A percentile compares a stretch with the other conserved stretches of the same genome.
Evolutionary conservation across 30 jellyfish, hydroid and myxozoan species (phyloP).

Genomic region (Aurelia aurita complex sp. Pacific): DNA sequence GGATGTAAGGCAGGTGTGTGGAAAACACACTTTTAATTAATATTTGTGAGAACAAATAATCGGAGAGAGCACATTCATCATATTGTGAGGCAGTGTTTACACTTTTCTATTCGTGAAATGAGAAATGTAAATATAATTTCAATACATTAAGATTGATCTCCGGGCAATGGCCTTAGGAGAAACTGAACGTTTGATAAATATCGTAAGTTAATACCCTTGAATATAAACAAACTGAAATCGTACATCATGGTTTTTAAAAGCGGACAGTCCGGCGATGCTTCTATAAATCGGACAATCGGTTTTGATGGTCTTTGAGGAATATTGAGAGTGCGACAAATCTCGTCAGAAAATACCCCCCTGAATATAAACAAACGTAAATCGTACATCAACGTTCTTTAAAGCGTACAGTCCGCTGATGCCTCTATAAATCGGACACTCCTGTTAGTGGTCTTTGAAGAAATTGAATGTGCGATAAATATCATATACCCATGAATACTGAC

Average conservation of each 20-base stretch:
- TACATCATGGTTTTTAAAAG: too few relatives aligned
- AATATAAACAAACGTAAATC: too few relatives aligned
- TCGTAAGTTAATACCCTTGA: not conserved
- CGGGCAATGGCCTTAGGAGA: conserved; percentile 13
- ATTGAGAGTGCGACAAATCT: not conserved
- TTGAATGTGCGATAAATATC: not conserved
- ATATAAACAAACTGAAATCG: too few relatives aligned
- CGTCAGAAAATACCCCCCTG: not conserved
- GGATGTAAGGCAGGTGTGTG: conserved; percentile 65
- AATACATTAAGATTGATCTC: conserved; percentile 18
- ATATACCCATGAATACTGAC: not conserved
- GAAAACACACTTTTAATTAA: conserved; percentile 61
- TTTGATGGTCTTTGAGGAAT: not conserved
- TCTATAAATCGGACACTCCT: not conserved
- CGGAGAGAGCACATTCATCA: conserved; percentile 22
- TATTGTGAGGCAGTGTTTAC: conserved; percentile 32
- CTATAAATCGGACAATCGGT: not conserved
- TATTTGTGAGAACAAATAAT: conserved; percentile 57
- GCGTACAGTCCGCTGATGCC: too few relatives aligned
- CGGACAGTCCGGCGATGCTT: too few relatives aligned
- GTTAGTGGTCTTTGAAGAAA: not conserved
- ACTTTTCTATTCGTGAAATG: conserved; percentile 23
- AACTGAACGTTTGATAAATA: not conserved
- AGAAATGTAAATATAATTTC: conserved; percentile 19
- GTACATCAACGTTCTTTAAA: too few relatives aligned